A percentile compares a stretch with the other conserved stretches of the same genome.
phyloP scores from a whole-genome alignment of 2,797 vertebrate genomes.

The Tokudaia muenninki region DNA sequence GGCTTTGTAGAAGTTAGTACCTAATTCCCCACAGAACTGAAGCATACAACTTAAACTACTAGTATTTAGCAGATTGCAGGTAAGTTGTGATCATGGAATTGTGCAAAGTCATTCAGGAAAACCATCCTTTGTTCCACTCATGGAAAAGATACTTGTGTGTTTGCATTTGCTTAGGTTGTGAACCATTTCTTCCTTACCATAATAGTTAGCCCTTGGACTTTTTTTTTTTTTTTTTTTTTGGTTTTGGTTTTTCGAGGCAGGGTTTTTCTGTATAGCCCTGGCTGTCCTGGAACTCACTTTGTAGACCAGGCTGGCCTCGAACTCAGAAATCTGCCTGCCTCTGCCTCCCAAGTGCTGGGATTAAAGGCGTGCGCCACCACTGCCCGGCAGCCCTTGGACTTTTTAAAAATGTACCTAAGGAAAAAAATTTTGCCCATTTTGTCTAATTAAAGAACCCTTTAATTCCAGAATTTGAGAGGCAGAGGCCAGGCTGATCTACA shows the following conservation, averaged over 20 bases:
- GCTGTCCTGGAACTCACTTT: too few relatives aligned
- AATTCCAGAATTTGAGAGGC: neutral
- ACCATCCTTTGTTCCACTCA: conserved; percentile 37
- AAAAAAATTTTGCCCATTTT: conserved; percentile 6
- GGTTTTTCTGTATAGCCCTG: too few relatives aligned
- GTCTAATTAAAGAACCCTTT: conserved; percentile 13
- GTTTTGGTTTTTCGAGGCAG: too few relatives aligned
- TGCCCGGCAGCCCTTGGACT: conserved; percentile 46
- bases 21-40: conserved; percentile 49
- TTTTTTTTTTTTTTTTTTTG: too few relatives aligned
- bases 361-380: too few relatives aligned
- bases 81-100: conserved; percentile 34
- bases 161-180: conserved; percentile 49
- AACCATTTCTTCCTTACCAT: conserved; percentile 54
- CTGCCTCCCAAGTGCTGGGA: too few relatives aligned
- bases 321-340: too few relatives aligned
- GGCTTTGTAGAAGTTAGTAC: neutral
- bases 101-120: conserved; percentile 60
- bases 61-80: conserved; percentile 8
- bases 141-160: conserved; percentile 55
- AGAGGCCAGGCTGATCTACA: neutral
- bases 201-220: conserved; percentile 60
- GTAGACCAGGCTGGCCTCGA: too few relatives aligned
- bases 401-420: conserved; percentile 3
- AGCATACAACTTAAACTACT: conserved; percentile 17